phyloP scores from a whole-genome alignment of 2,888 invertebrate genomes.

The Anoplius nigerrimus region DNA sequence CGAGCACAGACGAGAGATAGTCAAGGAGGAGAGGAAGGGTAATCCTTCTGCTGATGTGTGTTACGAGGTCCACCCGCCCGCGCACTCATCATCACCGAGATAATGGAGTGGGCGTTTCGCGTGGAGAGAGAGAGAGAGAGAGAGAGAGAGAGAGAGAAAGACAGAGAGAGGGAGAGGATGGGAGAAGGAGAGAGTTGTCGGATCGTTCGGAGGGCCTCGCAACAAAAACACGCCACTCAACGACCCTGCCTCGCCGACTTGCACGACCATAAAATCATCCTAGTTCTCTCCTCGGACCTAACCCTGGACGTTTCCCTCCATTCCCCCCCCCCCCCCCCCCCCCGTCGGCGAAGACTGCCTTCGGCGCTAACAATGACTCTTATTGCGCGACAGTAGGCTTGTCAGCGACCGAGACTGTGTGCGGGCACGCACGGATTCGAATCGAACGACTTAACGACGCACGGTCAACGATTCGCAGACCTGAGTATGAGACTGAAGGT shows the following conservation, averaged over 20 bases:
- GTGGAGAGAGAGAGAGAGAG: constrained; percentile 36
- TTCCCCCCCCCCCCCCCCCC: neutral
- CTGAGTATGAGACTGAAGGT: no score
- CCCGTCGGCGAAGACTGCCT: neutral
- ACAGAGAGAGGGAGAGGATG: constrained; percentile 14
- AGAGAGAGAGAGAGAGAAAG: constrained; percentile 21
- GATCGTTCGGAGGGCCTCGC: constrained; percentile 56
- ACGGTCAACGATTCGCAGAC: no score
- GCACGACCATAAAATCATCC: constrained; percentile 68
- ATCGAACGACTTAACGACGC: no score
- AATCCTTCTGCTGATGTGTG: constrained; percentile 66
- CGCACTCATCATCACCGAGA: constrained; percentile 74
- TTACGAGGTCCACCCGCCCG: constrained; percentile 70
- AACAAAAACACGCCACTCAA: constrained; percentile 69
- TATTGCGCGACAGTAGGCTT: no score
- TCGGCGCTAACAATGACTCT: no score
- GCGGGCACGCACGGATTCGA: constrained; percentile 9
- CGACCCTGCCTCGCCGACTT: constrained; percentile 57
- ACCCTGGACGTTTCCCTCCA: constrained; percentile 2
- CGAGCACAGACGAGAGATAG: neutral
- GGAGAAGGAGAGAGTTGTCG: constrained; percentile 13
- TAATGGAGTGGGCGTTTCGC: constrained; percentile 74
- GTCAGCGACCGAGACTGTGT: no score
- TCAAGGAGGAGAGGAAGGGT: constrained; percentile 51
- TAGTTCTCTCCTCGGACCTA: constrained; percentile 58